Evolutionary conservation across 2,888 invertebrate species (phyloP).

Genomic region (Archips xylosteana): DNA sequence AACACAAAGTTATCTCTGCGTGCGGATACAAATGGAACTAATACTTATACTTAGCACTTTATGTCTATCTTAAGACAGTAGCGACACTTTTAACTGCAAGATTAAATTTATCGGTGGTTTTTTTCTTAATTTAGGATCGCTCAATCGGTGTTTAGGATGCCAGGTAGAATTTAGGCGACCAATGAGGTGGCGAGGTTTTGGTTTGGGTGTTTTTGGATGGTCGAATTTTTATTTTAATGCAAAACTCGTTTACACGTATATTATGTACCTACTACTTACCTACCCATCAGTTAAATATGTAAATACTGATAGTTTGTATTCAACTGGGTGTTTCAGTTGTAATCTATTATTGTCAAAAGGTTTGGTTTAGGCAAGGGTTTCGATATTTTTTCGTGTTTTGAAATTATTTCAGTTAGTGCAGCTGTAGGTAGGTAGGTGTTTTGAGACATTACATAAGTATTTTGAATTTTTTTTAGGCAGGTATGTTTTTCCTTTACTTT

Average conservation of each 20-base stretch:
- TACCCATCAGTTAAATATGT: background rate
- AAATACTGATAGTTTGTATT: background rate
- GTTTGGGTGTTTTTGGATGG: slow-evolving; percentile 12
- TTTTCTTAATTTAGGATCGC: slow-evolving; percentile 35
- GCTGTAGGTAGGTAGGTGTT: background rate
- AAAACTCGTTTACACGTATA: background rate
- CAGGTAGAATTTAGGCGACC: slow-evolving; percentile 38
- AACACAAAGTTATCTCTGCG: slow-evolving; percentile 44
- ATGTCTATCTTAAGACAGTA: slow-evolving; percentile 1
- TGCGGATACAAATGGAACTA: slow-evolving; percentile 43
- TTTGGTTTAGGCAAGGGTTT: background rate
- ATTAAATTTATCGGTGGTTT: slow-evolving; percentile 52
- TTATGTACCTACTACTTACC: background rate
- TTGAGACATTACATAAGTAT: no score
- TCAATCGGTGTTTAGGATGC: slow-evolving; percentile 38
- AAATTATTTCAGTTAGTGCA: background rate
- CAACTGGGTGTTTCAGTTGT: background rate
- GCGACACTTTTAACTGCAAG: background rate
- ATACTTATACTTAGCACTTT: background rate
- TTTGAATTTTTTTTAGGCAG: no score
- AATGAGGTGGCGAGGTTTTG: slow-evolving; percentile 28
- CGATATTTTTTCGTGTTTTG: background rate
- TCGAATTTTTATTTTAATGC: background rate
- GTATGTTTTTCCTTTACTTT: no score
- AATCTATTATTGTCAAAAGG: background rate